Percentiles rank a stretch among this genome's conserved stretches.
These are phyloP conservation scores for Sciurus carolinensis DNA, from an alignment of 2,797 vertebrate genomes.

Conservation along the genomic window DNA sequence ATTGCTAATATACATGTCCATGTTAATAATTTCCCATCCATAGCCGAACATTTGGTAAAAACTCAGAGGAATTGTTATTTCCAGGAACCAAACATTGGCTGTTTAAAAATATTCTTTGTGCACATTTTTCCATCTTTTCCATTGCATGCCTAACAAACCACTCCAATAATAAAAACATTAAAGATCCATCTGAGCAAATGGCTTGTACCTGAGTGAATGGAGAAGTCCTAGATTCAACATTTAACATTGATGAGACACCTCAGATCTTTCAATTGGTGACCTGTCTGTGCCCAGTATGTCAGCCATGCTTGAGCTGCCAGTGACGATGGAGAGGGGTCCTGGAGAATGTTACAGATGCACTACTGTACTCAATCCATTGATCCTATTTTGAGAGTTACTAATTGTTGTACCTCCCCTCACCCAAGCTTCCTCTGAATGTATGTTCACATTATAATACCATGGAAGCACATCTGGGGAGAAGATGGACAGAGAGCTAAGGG, in stretches of 20 bases:
- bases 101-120: neutral
- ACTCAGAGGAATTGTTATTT: neutral
- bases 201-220: neutral
- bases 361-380: neutral
- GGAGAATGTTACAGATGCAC: neutral
- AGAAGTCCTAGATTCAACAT: neutral
- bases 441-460: neutral
- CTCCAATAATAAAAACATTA: constrained; percentile 7
- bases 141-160: neutral
- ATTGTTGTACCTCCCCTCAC: neutral
- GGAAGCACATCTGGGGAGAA: neutral
- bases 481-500: neutral
- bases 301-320: neutral
- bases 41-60: neutral
- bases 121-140: neutral
- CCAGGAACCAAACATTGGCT: neutral
- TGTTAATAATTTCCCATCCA: constrained; percentile 19
- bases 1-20: constrained; percentile 3
- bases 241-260: constrained; percentile 8
- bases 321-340: neutral
- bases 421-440: neutral
- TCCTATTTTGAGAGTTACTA: neutral
- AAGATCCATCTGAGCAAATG: neutral
- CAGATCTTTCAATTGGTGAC: neutral
- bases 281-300: neutral